Evolutionary conservation across 2,888 invertebrate species (phyloP).

Genomic region (Boloria euphrosyne): DNA sequence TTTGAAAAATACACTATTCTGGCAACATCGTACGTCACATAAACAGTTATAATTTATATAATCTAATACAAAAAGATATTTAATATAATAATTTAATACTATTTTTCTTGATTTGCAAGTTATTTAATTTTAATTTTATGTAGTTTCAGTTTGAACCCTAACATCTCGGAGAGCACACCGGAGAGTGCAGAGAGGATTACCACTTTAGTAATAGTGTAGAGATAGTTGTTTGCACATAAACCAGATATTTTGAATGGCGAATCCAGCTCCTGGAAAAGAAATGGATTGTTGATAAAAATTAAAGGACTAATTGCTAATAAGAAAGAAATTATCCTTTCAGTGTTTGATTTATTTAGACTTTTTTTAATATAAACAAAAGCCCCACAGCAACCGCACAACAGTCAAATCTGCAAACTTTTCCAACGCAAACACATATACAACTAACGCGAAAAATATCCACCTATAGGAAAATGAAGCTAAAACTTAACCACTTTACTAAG

Average conservation of each 20-base stretch:
- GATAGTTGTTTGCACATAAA: slow-evolving; percentile 96
- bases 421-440: too few relatives aligned
- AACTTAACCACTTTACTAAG: too few relatives aligned
- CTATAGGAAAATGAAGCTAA: too few relatives aligned
- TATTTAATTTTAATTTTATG: slow-evolving; percentile 97
- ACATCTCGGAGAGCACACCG: slow-evolving; percentile 96
- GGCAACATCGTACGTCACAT: slow-evolving; percentile 1
- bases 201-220: slow-evolving; percentile 97
- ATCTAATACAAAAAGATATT: background rate
- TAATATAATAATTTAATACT: background rate
- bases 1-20: slow-evolving; percentile 2
- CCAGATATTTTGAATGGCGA: slow-evolving; percentile 98
- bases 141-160: slow-evolving; percentile 97
- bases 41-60: slow-evolving; percentile 5
- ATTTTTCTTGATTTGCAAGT: slow-evolving; percentile 15
- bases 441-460: too few relatives aligned
- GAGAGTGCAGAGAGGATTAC: slow-evolving; percentile 97
- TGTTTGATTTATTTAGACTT: background rate
- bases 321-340: background rate
- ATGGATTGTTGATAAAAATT: too few relatives aligned
- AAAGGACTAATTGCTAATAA: too few relatives aligned
- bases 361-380: too few relatives aligned
- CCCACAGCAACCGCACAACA: too few relatives aligned
- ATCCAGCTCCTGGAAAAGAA: slow-evolving; percentile 90
- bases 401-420: too few relatives aligned